These are phyloP conservation scores for Donacobius atricapilla DNA, from an alignment of 2,113 vertebrate genomes.

Conservation along the genomic window DNA sequence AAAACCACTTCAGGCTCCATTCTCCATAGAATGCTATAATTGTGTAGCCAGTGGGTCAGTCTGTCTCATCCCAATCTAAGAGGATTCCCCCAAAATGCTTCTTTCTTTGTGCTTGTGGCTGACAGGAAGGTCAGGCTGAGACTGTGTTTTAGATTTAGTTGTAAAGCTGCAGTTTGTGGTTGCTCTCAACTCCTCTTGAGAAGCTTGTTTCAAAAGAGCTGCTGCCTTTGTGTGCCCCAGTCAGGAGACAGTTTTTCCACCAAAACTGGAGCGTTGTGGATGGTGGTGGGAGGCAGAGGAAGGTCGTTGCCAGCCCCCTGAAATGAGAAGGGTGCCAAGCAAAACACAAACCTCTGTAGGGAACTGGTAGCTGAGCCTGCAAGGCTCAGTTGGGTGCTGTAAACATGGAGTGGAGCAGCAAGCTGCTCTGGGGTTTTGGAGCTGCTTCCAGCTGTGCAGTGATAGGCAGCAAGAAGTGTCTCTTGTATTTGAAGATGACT, in stretches of 20 bases:
- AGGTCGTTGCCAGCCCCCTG: fast-evolving
- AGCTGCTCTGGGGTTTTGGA: not conserved
- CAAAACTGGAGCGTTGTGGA: not conserved
- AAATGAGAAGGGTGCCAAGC: not conserved
- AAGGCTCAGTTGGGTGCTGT: not conserved
- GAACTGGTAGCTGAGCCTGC: not conserved
- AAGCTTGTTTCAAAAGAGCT: not conserved
- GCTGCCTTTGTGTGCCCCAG: not conserved
- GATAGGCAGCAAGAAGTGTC: not conserved
- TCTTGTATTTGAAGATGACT: not conserved
- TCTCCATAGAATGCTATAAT: not conserved
- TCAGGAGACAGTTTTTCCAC: not conserved
- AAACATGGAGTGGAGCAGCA: not conserved
- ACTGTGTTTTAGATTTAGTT: not conserved
- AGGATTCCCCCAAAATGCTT: not conserved
- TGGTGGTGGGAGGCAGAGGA: fast-evolving
- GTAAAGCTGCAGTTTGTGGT: constrained; percentile 13
- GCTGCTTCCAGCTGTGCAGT: not conserved
- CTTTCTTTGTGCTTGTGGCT: not conserved
- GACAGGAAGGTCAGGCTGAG: not conserved
- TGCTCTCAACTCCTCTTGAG: not conserved
- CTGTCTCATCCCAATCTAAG: not conserved
- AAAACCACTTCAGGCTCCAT: not conserved
- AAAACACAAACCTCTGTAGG: not conserved
- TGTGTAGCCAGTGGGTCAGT: not conserved